phyloP scores from a whole-genome alignment of 2,113 vertebrate species.

The Puntigrus tetrazona region DNA sequence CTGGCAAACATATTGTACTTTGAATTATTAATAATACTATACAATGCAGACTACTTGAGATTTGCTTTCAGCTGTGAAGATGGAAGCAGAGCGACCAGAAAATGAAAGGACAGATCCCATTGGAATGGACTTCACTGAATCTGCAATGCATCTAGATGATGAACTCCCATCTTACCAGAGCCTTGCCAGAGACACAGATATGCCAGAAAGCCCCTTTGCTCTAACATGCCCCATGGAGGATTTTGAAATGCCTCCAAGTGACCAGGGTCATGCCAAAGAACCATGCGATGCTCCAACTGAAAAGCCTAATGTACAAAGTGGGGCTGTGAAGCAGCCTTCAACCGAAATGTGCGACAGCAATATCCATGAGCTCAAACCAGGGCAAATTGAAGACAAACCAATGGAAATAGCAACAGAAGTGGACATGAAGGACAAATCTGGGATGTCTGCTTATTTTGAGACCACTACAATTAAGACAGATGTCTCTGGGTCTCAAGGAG shows the following conservation, averaged over 20 bases:
- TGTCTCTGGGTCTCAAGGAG: conserved; percentile 72
- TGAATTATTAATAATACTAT: conserved; percentile 42
- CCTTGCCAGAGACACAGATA: conserved; percentile 68
- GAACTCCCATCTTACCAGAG: conserved; percentile 69
- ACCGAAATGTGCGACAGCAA: conserved; percentile 73
- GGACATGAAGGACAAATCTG: conserved; percentile 84
- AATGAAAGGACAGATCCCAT: conserved; percentile 72
- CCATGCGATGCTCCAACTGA: conserved; percentile 61
- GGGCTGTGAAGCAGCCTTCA: conserved; percentile 75
- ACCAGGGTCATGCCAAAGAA: conserved; percentile 72
- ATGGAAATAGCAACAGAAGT: conserved; percentile 56
- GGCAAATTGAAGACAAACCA: conserved; percentile 43
- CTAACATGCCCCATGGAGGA: conserved; percentile 62
- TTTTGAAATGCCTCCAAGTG: conserved; percentile 64
- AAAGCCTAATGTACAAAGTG: conserved; percentile 65
- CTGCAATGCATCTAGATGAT: conserved; percentile 71
- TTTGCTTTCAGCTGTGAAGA: conserved; percentile 99
- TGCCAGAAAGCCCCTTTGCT: conserved; percentile 71
- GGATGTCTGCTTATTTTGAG: conserved; percentile 98
- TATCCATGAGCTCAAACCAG: conserved; percentile 37
- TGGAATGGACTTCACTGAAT: conserved; percentile 75
- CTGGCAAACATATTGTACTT: conserved; percentile 63
- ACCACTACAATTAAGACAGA: conserved; percentile 88
- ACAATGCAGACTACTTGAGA: conserved; percentile 88
- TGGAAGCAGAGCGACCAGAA: conserved; percentile 85